Evolutionary conservation across 1,140 invertebrate genomes (phyloP).

Genomic region (Eumaeus atala): DNA sequence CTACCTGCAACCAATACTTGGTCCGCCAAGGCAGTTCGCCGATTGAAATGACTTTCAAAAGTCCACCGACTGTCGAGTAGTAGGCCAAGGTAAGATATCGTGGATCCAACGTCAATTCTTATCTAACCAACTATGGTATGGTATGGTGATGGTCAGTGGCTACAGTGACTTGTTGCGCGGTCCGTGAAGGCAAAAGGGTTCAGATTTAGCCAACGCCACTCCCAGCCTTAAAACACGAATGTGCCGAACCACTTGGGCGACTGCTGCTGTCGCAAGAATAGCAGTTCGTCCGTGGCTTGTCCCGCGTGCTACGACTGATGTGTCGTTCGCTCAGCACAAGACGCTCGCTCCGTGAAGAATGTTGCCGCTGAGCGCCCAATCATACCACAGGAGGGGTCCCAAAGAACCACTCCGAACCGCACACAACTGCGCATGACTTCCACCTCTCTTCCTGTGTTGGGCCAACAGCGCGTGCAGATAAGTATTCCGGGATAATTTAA

Average conservation of each 20-base stretch:
- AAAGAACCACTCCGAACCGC: too few species aligned
- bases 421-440: too few species aligned
- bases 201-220: background rate
- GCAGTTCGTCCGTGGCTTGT: background rate
- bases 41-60: constrained; percentile 6
- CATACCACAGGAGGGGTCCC: background rate
- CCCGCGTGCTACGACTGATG: background rate
- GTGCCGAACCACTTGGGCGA: background rate
- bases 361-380: background rate
- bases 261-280: background rate
- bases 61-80: constrained; percentile 1
- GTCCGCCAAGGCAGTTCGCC: too few species aligned
- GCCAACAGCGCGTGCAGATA: too few species aligned
- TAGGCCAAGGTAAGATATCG: background rate
- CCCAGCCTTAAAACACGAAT: background rate
- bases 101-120: background rate
- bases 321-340: background rate
- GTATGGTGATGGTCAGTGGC: too few species aligned
- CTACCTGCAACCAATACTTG: too few species aligned
- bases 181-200: background rate
- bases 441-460: too few species aligned
- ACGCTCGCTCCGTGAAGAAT: background rate
- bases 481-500: too few species aligned
- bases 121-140: background rate
- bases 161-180: background rate